phyloP scores from a whole-genome alignment of 2,888 invertebrate genomes.

The Furcula furcula region DNA sequence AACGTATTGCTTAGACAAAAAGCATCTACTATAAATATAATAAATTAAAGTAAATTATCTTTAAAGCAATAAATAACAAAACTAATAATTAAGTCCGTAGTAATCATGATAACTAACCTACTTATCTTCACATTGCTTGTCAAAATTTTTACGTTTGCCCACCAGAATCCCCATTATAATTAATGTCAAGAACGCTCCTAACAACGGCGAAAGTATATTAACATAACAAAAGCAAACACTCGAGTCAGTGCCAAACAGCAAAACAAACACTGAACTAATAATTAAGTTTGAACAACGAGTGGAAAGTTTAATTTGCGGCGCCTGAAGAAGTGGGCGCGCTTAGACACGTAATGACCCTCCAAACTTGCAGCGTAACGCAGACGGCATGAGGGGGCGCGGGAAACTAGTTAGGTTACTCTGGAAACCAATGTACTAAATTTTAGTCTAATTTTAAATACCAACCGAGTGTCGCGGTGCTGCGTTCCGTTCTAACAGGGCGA shows the following conservation, averaged over 20 bases:
- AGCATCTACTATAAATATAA: no score
- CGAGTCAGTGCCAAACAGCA: conserved; percentile 23
- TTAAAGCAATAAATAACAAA: no score
- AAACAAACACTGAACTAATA: conserved; percentile 64
- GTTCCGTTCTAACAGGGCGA: no score
- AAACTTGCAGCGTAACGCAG: conserved; percentile 47
- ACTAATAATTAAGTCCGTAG: no score
- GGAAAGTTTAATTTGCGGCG: conserved; percentile 74
- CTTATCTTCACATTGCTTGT: not conserved
- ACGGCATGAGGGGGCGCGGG: no score
- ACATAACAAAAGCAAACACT: conserved; percentile 20
- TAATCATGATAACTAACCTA: no score
- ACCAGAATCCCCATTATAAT: not conserved
- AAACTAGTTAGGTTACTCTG: no score
- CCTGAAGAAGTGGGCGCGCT: conserved; percentile 46
- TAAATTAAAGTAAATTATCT: no score
- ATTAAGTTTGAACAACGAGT: conserved; percentile 55
- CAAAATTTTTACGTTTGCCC: not conserved
- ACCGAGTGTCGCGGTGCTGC: no score
- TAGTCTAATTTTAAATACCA: no score
- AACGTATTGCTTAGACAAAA: no score
- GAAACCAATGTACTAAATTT: no score
- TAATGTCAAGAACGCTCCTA: conserved; percentile 4
- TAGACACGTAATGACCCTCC: conserved; percentile 76
- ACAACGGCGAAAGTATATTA: conserved; percentile 19